Base-by-base conservation (phyloP, 2,113 vertebrate genomes). In the Pandion haliaetus region DNA sequence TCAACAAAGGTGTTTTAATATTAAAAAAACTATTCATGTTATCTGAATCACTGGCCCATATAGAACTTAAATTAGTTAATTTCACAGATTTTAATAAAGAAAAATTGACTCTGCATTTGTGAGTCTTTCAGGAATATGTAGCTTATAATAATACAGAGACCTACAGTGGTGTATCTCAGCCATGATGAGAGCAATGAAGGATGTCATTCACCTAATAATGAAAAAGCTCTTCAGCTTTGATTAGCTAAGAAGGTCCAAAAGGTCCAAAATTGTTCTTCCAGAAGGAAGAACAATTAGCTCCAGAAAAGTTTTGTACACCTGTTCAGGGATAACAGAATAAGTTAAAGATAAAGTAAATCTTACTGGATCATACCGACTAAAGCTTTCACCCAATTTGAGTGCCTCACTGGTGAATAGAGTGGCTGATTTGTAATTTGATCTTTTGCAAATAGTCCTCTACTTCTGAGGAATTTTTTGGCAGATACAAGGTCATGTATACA, bases 41-140 rank as follows among this genome's bases (percentile, higher is more conserved):
- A 82, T 74, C 88, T 91, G 81, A 95, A 85, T 96, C 82, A 95
- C 36, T 97, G 69, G 76, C 29, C 88, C 57, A 83, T 85, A 82
- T 83, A 40, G 74, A 96, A 97, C 98, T 95, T 96, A 97, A 96
- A 97, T 94, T 65, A 95, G 29, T 80, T 97, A 90, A 96, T 96
- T 96, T 92, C 86, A 96, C 69, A 90, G 26, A 95, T 96, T 96
- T 96, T 95, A 82, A 91, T 95, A 86, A 91, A 67, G 80, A 95
- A 95, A 90, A 95, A 88, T 34, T 86, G 49, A 83, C 69, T 90
- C 3, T 3, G 10, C 32, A 71, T 86, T 96, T 96, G 32, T 67
- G 78, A 82, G 3, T 88, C 58, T 84, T 91, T 95, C 49, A 79
- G 12, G 82, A 91, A 66, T 55, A 77, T 44, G 42, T 71, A 83